A percentile compares a stretch with the other conserved stretches of the same genome.
These are phyloP conservation scores for Tetramorium bicarinatum DNA, from an alignment of 2,888 invertebrate species.

Conservation along the genomic window DNA sequence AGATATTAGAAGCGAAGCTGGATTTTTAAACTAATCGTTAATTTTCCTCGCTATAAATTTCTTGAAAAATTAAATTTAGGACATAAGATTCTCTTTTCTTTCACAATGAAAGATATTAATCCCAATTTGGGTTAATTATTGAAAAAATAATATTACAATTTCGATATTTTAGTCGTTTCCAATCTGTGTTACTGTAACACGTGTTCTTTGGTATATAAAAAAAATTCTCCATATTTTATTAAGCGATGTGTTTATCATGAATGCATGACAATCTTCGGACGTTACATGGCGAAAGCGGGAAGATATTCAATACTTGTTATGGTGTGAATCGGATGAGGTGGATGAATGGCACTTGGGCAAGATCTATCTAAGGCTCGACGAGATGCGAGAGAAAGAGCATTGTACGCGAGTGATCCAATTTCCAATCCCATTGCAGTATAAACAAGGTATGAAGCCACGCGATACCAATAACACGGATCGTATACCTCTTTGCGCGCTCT, in stretches of 20 bases:
- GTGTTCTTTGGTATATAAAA: background rate
- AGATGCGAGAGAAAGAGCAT: conserved; percentile 19
- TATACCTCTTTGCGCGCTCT: conserved; percentile 57
- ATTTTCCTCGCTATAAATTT: background rate
- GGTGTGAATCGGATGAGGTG: conserved; percentile 32
- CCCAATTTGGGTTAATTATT: background rate
- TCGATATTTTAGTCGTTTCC: background rate
- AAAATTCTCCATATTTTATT: background rate
- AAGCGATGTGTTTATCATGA: background rate
- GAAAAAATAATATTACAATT: conserved; percentile 5
- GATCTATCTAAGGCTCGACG: conserved; percentile 28
- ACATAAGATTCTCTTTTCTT: background rate
- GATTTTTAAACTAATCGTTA: background rate
- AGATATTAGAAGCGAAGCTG: background rate
- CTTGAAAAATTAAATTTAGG: background rate
- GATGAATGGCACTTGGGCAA: conserved; percentile 36
- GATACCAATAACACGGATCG: conserved; percentile 67
- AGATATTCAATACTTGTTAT: conserved; percentile 14
- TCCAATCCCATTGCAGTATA: conserved; percentile 66
- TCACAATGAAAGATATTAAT: background rate
- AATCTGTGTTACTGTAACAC: background rate
- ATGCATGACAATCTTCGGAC: background rate
- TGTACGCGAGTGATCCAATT: conserved; percentile 70
- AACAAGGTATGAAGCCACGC: conserved; percentile 64
- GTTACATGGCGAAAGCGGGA: background rate